These are phyloP conservation scores for human (Homo sapiens) DNA, from an alignment of 2,113 vertebrate species.

Conservation along the genomic window GRCh38 chr1:58045001-58045500, in stretches of 20 bases:
- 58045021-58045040: background rate
- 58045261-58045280: background rate
- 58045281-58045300: background rate
- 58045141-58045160: background rate
- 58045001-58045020: background rate
- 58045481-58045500: conserved; percentile 71
- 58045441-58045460: conserved; percentile 5
- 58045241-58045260: background rate
- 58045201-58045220: background rate
- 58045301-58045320: conserved; percentile 52
- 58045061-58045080: background rate
- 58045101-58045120: background rate
- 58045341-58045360: conserved; percentile 53
- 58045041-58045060: background rate
- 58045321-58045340: conserved; percentile 56
- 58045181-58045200: background rate
- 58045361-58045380: background rate
- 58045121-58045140: background rate
- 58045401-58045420: conserved; percentile 59
- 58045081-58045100: too few species aligned
- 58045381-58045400: background rate
- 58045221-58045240: background rate
- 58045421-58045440: background rate
- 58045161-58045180: background rate
- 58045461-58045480: conserved; percentile 70